A percentile compares a stretch with the other conserved stretches of the same genome.
Conservation (phyloP, 2,888 invertebrate genomes). For the Drosophila ezoana region DNA sequence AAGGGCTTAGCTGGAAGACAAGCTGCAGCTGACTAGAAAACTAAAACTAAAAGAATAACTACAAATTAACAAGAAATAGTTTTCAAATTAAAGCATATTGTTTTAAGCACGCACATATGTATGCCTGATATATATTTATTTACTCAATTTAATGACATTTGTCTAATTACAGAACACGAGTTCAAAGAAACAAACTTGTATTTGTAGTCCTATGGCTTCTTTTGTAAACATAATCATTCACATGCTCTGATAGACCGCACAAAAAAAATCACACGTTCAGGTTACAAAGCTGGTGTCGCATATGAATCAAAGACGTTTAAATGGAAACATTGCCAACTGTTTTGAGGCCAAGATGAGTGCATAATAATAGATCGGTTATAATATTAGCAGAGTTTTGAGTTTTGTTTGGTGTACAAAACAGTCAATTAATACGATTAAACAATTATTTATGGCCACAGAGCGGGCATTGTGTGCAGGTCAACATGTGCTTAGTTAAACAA, state of each 20-base stretch:
- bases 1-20: not conserved
- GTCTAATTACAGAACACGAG: too few species aligned
- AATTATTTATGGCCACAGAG: constrained; percentile 24
- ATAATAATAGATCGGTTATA: constrained; percentile 5
- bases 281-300: not conserved
- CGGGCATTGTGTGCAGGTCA: not conserved
- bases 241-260: not conserved
- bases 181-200: too few species aligned
- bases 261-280: not conserved
- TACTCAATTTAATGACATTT: too few species aligned
- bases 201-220: too few species aligned
- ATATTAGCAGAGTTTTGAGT: not conserved
- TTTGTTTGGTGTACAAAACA: constrained; percentile 17
- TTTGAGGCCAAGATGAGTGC: not conserved
- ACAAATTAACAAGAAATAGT: too few species aligned
- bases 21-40: too few species aligned
- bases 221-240: too few species aligned
- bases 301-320: constrained; percentile 11
- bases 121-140: too few species aligned
- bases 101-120: too few species aligned
- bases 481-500: constrained; percentile 15
- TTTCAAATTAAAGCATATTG: too few species aligned
- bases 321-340: constrained; percentile 7
- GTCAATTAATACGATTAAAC: constrained; percentile 35
- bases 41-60: too few species aligned